These are phyloP conservation scores for Gerosis bhagava DNA, from an alignment of 2,888 invertebrate species.

Conservation along the genomic window DNA sequence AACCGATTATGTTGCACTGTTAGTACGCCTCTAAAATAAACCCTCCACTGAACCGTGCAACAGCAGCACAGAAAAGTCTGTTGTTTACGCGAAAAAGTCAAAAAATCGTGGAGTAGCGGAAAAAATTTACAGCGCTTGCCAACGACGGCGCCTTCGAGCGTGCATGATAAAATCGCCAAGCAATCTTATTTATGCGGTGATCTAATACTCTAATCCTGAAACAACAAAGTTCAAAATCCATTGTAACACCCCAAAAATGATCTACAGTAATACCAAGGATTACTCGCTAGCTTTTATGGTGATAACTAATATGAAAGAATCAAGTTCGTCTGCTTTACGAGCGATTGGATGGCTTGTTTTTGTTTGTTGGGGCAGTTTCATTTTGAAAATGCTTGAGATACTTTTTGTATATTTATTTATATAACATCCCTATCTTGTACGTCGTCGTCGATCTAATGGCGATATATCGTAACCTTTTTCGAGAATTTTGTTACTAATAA, in stretches of 20 bases:
- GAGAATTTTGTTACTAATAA: too few relatives aligned
- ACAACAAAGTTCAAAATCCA: conserved; percentile 8
- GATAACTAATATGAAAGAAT: conserved; percentile 61
- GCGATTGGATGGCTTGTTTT: conserved; percentile 49
- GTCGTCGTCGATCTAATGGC: conserved; percentile 1
- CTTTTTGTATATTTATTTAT: conserved; percentile 16
- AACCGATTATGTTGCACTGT: conserved; percentile 17
- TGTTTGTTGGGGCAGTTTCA: conserved; percentile 43
- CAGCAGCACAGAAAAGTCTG: conserved; percentile 11
- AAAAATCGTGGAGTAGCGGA: conserved; percentile 46
- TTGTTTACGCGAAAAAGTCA: conserved; percentile 23
- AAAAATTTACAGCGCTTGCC: conserved; percentile 56
- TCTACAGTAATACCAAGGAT: conserved; percentile 38
- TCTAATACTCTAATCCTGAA: conserved; percentile 1
- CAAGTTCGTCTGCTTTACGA: conserved; percentile 47
- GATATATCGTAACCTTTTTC: too few relatives aligned
- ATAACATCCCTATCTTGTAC: conserved; percentile 10
- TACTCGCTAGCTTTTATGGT: conserved; percentile 50
- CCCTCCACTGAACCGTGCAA: conserved; percentile 11
- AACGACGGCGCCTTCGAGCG: conserved; percentile 50
- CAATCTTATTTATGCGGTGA: conserved; percentile 32
- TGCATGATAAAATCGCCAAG: conserved; percentile 51
- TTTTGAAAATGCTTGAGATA: conserved; percentile 41
- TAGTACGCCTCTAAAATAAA: conserved; percentile 13
- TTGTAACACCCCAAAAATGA: neutral